A percentile compares a stretch with the other conserved stretches of the same genome.
phyloP scores from a whole-genome alignment of 2,113 vertebrate species.

The Callionymus lyra region DNA sequence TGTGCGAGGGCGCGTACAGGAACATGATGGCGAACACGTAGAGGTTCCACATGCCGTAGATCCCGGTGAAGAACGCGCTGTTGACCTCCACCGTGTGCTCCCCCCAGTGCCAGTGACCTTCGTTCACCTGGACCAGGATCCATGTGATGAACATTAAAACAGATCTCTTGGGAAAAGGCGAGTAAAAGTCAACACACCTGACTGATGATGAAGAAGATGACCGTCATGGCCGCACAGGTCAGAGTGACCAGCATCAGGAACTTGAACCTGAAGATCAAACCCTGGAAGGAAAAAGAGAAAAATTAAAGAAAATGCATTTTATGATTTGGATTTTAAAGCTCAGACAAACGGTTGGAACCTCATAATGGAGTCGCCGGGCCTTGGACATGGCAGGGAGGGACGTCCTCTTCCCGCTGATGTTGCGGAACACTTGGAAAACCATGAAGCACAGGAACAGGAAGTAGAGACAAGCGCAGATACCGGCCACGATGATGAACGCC shows the following conservation, averaged over 20 bases:
- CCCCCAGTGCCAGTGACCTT: constrained; percentile 95
- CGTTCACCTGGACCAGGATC: constrained; percentile 74
- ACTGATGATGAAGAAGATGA: constrained; percentile 97
- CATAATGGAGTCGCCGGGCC: constrained; percentile 87
- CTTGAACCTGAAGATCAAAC: constrained; percentile 96
- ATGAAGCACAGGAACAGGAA: constrained; percentile 97
- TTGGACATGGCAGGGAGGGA: constrained; percentile 92
- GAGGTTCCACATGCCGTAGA: constrained; percentile 99
- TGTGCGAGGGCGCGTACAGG: constrained; percentile 93
- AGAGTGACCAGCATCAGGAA: constrained; percentile 98
- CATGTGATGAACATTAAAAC: too few species aligned
- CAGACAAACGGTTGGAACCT: constrained; percentile 57
- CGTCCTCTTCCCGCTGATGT: constrained; percentile 88
- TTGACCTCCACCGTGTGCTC: constrained; percentile 81
- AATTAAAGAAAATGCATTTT: neutral
- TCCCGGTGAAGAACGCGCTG: constrained; percentile 96
- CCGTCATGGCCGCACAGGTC: constrained; percentile 90
- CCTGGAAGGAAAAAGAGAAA: constrained; percentile 54
- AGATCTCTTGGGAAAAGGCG: neutral
- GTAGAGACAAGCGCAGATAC: constrained; percentile 94
- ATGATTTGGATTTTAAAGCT: neutral
- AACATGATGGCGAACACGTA: constrained; percentile 98
- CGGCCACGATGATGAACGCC: constrained; percentile 96
- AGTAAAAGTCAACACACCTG: constrained; percentile 69
- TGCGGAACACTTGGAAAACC: constrained; percentile 96